These are phyloP conservation scores for Uropsilus gracilis DNA, from an alignment of 2,113 vertebrate genomes.

Conservation along the genomic window DNA sequence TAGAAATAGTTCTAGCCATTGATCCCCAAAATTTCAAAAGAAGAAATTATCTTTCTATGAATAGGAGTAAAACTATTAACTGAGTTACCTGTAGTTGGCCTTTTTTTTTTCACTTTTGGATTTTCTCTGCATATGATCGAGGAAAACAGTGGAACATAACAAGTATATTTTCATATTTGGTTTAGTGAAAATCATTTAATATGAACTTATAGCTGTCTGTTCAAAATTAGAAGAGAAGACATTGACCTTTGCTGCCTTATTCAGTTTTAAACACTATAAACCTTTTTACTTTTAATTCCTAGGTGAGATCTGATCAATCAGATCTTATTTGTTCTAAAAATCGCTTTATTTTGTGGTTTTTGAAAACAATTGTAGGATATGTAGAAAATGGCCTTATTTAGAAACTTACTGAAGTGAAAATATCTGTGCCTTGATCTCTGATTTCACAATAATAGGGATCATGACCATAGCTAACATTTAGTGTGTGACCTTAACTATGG, in stretches of 20 bases:
- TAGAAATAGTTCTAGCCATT: background rate
- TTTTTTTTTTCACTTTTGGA: background rate
- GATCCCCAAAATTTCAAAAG: background rate
- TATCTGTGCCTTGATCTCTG: accelerated
- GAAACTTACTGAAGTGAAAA: background rate
- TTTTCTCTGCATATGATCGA: background rate
- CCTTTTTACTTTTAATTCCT: background rate
- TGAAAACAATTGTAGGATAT: background rate
- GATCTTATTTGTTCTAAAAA: background rate
- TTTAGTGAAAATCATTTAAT: background rate
- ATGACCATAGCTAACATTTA: too few species aligned
- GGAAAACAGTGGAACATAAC: background rate
- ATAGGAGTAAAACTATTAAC: background rate
- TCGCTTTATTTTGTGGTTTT: background rate
- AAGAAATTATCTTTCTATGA: background rate
- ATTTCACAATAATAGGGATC: background rate
- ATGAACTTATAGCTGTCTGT: background rate
- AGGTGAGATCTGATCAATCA: background rate
- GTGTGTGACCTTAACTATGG: too few species aligned
- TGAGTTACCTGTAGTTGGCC: background rate
- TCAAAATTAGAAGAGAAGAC: background rate
- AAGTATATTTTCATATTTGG: background rate
- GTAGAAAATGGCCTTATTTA: background rate
- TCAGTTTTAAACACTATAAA: background rate
- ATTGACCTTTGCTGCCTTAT: background rate